Conservation (phyloP, 2,113 vertebrate species). For the Thomomys bottae region DNA sequence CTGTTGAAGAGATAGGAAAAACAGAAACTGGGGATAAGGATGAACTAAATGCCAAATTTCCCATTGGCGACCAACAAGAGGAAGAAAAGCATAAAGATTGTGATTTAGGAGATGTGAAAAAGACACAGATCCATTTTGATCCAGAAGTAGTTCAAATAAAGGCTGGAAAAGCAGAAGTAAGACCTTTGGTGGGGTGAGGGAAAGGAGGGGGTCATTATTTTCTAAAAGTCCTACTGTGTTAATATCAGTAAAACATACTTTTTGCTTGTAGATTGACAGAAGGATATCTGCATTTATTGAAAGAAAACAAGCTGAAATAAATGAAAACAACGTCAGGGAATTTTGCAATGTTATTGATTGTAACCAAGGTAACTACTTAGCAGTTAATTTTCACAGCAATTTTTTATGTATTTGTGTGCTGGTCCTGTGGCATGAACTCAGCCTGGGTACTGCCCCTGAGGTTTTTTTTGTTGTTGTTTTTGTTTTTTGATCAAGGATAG, state of each 20-base stretch:
- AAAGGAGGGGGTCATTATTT: neutral
- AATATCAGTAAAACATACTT: constrained; percentile 83
- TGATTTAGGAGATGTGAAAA: constrained; percentile 83
- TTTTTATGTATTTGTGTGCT: constrained; percentile 17
- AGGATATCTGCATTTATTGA: constrained; percentile 99
- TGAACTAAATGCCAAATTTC: constrained; percentile 75
- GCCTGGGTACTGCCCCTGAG: too few species aligned
- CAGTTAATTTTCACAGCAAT: constrained; percentile 81
- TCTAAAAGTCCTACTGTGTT: constrained; percentile 59
- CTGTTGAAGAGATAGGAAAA: constrained; percentile 81
- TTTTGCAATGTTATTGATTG: constrained; percentile 99
- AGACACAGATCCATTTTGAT: constrained; percentile 84
- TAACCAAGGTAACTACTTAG: constrained; percentile 97
- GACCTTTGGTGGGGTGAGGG: constrained; percentile 55
- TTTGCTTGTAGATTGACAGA: constrained; percentile 94
- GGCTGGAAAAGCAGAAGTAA: constrained; percentile 97
- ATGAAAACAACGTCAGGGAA: constrained; percentile 99
- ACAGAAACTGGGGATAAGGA: constrained; percentile 75
- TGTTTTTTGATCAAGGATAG: too few species aligned
- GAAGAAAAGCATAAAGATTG: constrained; percentile 82
- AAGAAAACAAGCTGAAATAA: constrained; percentile 99
- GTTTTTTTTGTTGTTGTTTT: too few species aligned
- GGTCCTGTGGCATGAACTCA: too few species aligned
- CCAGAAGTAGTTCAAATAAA: constrained; percentile 96
- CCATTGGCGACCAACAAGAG: constrained; percentile 73